These are phyloP conservation scores for Daubentonia madagascariensis DNA, from an alignment of 2,113 vertebrate genomes.

Conservation along the genomic window DNA sequence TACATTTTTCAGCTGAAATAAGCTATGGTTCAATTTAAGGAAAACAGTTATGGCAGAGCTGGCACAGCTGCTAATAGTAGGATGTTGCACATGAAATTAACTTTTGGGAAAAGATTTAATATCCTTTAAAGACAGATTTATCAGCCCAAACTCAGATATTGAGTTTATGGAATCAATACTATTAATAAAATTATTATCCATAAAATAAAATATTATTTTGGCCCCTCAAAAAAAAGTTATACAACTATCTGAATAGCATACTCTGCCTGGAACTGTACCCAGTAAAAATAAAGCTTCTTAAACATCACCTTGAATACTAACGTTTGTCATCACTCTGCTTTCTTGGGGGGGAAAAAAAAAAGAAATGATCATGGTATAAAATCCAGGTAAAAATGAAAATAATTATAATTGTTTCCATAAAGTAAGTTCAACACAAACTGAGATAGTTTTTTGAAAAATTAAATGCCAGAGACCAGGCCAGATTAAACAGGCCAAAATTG, in stretches of 20 bases:
- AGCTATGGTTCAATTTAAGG: background rate
- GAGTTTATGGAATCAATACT: background rate
- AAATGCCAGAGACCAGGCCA: background rate
- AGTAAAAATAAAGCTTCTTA: background rate
- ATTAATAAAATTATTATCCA: constrained; percentile 33
- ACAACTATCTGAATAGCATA: background rate
- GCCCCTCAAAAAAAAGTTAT: background rate
- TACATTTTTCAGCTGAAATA: background rate
- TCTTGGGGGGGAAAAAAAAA: background rate
- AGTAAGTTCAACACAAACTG: background rate
- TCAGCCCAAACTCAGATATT: background rate
- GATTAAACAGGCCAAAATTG: background rate
- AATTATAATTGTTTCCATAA: background rate
- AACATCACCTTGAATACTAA: background rate
- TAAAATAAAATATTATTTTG: constrained; percentile 43
- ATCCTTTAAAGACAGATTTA: background rate
- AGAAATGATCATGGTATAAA: background rate
- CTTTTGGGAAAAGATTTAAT: constrained; percentile 14
- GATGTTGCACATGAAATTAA: background rate
- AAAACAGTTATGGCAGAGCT: background rate
- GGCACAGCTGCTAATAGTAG: background rate
- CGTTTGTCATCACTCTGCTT: background rate
- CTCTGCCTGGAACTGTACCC: background rate
- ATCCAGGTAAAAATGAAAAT: background rate
- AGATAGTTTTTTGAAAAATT: background rate